Base-by-base conservation (phyloP, 1,140 invertebrate species). In the Lepidurus couesii region DNA sequence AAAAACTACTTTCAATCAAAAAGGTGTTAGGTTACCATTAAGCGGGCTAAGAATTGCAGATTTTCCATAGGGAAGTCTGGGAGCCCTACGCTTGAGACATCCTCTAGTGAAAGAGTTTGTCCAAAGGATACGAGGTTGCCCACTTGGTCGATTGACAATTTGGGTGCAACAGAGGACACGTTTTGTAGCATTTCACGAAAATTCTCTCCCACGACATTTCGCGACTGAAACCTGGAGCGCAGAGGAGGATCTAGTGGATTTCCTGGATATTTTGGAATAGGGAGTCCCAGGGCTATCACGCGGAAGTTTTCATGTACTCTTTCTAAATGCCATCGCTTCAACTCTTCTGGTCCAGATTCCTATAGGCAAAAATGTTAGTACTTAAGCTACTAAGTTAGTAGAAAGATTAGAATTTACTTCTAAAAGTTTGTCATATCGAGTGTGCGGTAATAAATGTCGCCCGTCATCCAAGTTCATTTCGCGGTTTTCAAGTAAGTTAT, bases 381-480 rank as follows among this genome's bases (percentile, higher is more conserved):
- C 7, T 21, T 47, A 79, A 11, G 42, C 34, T 44, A 75, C 11
- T 47, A 79, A 11, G 42, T n/a, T 44, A 75, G n/a, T 16, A 44
- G 10, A 5, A 16, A 7, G n/a, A 79, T n/a, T 77, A 5, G 78
- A 21, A 79, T 75, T 83, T 85, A 95, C 95, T 87, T 93, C 83
- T 7, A 96, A 85, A 10, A 99, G 86, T 86, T 95, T 94, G 84
- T 99, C 96, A 84, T 97, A 99, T 86, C 95, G 89, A 3, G 89
- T 84, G 42, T 95, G 90, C 2, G 94, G 90, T 83, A 99, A 92
- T 16, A 99, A 87, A 85, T 98, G 96, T 81, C 96, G 87, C 1
- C 97, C 97, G 89, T 98, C 96, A 87, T 99, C 97, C 73, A 99
- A 86, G 85, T 98, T 95, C 96, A 99, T 98, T 86, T 99, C 97